Base-by-base conservation (phyloP, 2,888 invertebrate species). In the Sphaeridia pumilis region DNA sequence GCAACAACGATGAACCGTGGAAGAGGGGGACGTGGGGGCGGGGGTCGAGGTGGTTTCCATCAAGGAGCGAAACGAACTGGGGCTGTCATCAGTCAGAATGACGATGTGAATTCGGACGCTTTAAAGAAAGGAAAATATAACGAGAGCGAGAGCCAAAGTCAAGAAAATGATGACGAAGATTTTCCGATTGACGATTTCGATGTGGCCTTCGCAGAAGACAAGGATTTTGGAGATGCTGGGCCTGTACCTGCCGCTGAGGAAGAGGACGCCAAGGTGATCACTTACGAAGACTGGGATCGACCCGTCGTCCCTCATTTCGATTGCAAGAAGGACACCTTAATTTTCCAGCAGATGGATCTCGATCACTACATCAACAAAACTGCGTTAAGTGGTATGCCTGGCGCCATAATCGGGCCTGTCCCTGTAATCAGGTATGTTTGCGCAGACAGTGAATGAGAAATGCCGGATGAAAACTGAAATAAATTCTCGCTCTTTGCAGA, bases 291-390 rank as follows among this genome's bases (percentile, higher is more conserved):
- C 69, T 90, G 89, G 89, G 78, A 78, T 5, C 77, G 94, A 49
- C 87, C 89, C 2, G 69, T 77, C 10, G 78, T 83, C 1, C 78
- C 79, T 0, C n/a, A n/a, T n/a, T 67, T 89, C n/a, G 73, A 89
- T 71, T 78, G 86, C 0, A 69, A 72, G 26, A 77, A 71, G 50
- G 82, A 87, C 67, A 70, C 73, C 2, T 71, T 97, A 31, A 74
- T 81, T 34, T 97, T 97, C 71, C 95, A 97, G 72, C 94, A 95
- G 73, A 74, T 97, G 49, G 94, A 95, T 70, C 78, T 95, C 57
- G 95, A 95, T 69, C 82, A 88, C 72, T 94, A 94, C 68, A 79
- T 82, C 68, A 20, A 54, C 70, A 83, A 82, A 1, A 72, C 73
- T 49, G 81, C 86, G 2, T 68, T 87, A 58, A 70, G 77, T 24